These are phyloP conservation scores for Ispidina lecontei DNA, from an alignment of 2,797 vertebrate species.

Conservation along the genomic window DNA sequence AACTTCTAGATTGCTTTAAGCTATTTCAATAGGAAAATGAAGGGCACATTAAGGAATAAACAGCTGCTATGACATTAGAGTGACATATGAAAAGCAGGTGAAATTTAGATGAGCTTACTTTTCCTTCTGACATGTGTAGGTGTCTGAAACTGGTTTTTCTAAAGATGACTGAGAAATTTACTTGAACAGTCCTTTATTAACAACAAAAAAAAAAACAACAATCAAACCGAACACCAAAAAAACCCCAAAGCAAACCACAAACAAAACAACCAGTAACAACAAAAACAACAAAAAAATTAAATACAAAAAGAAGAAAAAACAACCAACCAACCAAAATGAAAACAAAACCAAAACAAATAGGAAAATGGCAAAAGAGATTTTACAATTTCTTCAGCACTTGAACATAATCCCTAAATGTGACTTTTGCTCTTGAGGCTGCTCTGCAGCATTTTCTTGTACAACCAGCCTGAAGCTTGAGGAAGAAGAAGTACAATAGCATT, in stretches of 20 bases:
- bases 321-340: neutral
- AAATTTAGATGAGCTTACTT: conserved; percentile 16
- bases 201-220: neutral
- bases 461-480: conserved; percentile 34
- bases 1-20: neutral
- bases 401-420: conserved; percentile 37
- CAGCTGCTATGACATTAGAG: conserved; percentile 29
- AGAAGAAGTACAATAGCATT: conserved; percentile 34
- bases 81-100: conserved; percentile 25
- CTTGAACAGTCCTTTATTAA: conserved; percentile 38
- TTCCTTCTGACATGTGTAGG: conserved; percentile 12
- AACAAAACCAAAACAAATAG: neutral
- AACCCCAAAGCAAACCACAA: neutral
- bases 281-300: neutral
- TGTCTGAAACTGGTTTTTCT: conserved; percentile 41
- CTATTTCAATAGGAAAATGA: conserved; percentile 10
- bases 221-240: no score
- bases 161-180: conserved; percentile 47
- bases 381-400: conserved; percentile 24
- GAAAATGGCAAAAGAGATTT: conserved; percentile 39
- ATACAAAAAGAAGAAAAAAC: no score
- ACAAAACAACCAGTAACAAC: neutral
- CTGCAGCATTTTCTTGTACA: conserved; percentile 29
- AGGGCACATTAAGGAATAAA: conserved; percentile 41
- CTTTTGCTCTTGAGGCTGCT: conserved; percentile 38